These are phyloP conservation scores for Zelostemma sp. DNA, from an alignment of 1,140 invertebrate genomes.

Conservation along the genomic window DNA sequence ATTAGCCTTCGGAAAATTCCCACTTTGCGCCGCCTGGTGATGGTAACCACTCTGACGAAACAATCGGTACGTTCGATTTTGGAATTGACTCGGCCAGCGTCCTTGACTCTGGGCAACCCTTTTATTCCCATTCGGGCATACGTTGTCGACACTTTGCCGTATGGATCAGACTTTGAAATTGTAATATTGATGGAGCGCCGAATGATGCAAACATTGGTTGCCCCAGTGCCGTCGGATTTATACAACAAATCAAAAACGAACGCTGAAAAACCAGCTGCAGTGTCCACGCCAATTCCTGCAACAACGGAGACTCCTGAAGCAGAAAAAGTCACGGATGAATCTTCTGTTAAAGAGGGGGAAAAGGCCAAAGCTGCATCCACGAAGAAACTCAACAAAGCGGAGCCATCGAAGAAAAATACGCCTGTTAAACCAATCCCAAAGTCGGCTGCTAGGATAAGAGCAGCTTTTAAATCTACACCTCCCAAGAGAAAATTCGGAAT, in stretches of 20 bases:
- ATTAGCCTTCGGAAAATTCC: constrained; percentile 58
- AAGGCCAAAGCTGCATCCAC: not conserved
- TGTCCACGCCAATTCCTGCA: constrained; percentile 3
- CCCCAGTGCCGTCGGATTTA: constrained; percentile 23
- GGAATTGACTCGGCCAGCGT: constrained; percentile 62
- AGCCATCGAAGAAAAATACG: constrained; percentile 6
- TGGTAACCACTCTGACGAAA: constrained; percentile 67
- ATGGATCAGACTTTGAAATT: constrained; percentile 62
- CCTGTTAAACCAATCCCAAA: constrained; percentile 16
- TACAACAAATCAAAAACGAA: constrained; percentile 28
- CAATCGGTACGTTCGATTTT: constrained; percentile 66
- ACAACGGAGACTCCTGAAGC: constrained; percentile 6
- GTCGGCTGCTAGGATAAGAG: not conserved
- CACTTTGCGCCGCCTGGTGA: constrained; percentile 59
- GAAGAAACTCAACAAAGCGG: constrained; percentile 6
- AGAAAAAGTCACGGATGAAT: not conserved
- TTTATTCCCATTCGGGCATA: constrained; percentile 64
- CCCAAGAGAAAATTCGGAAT: constrained; percentile 9
- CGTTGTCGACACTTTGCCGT: constrained; percentile 63
- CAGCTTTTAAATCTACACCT: constrained; percentile 4
- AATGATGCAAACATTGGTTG: constrained; percentile 53
- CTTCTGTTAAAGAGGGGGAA: not conserved
- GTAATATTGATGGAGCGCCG: constrained; percentile 64
- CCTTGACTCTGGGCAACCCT: constrained; percentile 53
- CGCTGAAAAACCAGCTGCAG: constrained; percentile 6